Percentiles rank a stretch among this genome's conserved stretches.
These are phyloP conservation scores for Artemia sinica DNA, from an alignment of 2,888 invertebrate genomes.

Conservation along the genomic window DNA sequence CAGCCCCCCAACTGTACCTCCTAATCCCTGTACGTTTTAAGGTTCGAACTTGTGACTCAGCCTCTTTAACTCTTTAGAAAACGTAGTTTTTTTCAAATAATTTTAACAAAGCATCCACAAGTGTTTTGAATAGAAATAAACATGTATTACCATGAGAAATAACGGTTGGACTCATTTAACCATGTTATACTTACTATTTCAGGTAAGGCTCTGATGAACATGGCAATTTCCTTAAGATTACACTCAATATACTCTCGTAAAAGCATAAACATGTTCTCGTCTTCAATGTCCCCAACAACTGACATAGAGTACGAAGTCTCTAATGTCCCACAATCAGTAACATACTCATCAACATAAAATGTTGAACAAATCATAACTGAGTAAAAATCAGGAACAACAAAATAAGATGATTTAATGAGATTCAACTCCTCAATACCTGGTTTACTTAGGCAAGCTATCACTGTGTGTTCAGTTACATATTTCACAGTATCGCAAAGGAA, in stretches of 20 bases:
- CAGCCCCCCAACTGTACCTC: too few relatives aligned
- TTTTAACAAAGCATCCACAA: too few relatives aligned
- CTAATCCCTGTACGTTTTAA: too few relatives aligned
- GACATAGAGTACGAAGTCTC: neutral
- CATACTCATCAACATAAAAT: conserved; percentile 2
- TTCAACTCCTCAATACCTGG: neutral
- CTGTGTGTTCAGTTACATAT: neutral
- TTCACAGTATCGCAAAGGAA: conserved; percentile 8
- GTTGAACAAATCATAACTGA: conserved; percentile 6
- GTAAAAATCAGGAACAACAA: conserved; percentile 11
- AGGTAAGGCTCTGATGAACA: conserved; percentile 4
- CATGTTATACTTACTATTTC: conserved; percentile 3
- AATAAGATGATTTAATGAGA: conserved; percentile 1
- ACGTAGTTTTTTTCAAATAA: too few relatives aligned
- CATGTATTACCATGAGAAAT: too few relatives aligned
- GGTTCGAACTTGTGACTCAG: too few relatives aligned
- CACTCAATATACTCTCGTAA: neutral
- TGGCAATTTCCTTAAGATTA: conserved; percentile 1
- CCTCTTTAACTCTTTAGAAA: too few relatives aligned
- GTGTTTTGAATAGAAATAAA: too few relatives aligned
- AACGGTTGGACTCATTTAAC: too few relatives aligned
- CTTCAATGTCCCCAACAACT: neutral
- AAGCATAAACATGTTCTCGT: neutral
- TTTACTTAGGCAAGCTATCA: conserved; percentile 5
- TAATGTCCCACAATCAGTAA: conserved; percentile 8